These are phyloP conservation scores for Drosophila villosipedis DNA, from an alignment of 2,888 invertebrate species.

Conservation along the genomic window DNA sequence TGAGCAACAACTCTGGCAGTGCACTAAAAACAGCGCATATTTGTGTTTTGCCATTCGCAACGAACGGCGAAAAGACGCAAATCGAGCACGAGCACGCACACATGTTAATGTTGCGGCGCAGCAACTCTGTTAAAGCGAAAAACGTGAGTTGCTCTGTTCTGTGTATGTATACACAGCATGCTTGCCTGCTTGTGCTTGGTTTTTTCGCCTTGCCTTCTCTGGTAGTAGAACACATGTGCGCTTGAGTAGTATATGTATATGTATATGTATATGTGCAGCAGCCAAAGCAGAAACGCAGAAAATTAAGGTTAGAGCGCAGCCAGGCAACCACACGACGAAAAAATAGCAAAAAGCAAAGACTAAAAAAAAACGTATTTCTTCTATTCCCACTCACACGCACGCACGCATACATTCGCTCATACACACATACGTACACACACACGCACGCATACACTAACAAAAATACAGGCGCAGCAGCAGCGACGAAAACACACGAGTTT, in stretches of 20 bases:
- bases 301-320: conserved; percentile 83
- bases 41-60: conserved; percentile 46
- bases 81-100: conserved; percentile 9
- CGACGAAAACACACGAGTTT: conserved; percentile 59
- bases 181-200: conserved; percentile 37
- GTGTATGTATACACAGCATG: conserved; percentile 81
- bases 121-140: conserved; percentile 49
- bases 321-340: conserved; percentile 61
- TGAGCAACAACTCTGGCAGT: neutral
- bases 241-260: conserved; percentile 50
- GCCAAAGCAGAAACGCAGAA: conserved; percentile 78
- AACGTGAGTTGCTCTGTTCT: conserved; percentile 76
- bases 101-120: conserved; percentile 32
- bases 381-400: conserved; percentile 34
- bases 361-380: conserved; percentile 58
- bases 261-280: conserved; percentile 56
- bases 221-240: conserved; percentile 72
- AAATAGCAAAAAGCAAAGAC: conserved; percentile 62
- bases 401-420: conserved; percentile 10
- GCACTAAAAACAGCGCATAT: neutral
- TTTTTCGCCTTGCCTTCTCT: conserved; percentile 57
- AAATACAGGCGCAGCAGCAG: conserved; percentile 57
- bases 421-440: conserved; percentile 1
- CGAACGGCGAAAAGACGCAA: neutral
- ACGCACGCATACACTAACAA: conserved; percentile 24